phyloP scores from a whole-genome alignment of 2,113 vertebrate genomes.

The Salvelinus sp. region DNA sequence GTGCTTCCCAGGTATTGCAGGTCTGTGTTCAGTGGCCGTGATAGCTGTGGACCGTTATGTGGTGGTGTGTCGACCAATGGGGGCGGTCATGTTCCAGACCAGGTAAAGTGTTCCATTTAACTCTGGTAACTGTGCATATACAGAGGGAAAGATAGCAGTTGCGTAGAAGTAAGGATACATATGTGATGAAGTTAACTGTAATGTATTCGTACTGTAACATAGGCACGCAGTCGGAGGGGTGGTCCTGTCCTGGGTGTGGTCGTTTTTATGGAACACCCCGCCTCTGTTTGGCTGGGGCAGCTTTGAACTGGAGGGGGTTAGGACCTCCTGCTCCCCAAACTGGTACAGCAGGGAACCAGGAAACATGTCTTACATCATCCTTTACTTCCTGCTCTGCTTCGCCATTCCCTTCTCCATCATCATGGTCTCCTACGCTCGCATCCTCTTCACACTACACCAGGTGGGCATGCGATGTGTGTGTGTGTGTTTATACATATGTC shows the following conservation, averaged over 20 bases:
- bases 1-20: conserved; percentile 64
- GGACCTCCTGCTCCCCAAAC: conserved; percentile 72
- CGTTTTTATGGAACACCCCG: conserved; percentile 77
- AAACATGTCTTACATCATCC: conserved; percentile 74
- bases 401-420: conserved; percentile 71
- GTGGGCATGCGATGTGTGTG: conserved; percentile 37
- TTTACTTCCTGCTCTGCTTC: conserved; percentile 75
- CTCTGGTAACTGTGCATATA: too few species aligned
- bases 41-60: conserved; percentile 76
- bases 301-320: conserved; percentile 71
- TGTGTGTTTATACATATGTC: not conserved
- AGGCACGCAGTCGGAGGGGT: conserved; percentile 71
- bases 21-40: conserved; percentile 71
- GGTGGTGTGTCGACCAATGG: conserved; percentile 73
- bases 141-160: not conserved
- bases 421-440: conserved; percentile 60
- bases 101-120: conserved; percentile 39
- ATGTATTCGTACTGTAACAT: not conserved
- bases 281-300: conserved; percentile 79
- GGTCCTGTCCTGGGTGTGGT: conserved; percentile 74
- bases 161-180: not conserved
- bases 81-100: conserved; percentile 64
- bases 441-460: conserved; percentile 72
- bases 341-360: conserved; percentile 70
- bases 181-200: not conserved